These are phyloP conservation scores for Drosophila nannoptera DNA, from an alignment of 1,140 invertebrate species.

Conservation along the genomic window DNA sequence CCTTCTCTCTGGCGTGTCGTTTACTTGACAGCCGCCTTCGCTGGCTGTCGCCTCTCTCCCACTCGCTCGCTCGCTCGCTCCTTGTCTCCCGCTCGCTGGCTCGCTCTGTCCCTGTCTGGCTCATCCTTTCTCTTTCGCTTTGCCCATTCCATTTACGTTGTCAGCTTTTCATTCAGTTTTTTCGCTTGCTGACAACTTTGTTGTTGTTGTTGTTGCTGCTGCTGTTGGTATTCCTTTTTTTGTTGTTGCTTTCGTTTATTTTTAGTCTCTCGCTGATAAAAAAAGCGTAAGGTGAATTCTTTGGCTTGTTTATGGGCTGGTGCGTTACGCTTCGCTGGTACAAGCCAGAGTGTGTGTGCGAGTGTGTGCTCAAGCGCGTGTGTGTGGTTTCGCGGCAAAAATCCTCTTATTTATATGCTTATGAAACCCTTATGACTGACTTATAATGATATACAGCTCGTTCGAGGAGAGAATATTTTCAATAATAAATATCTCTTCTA, in stretches of 20 bases:
- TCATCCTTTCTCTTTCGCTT: constrained; percentile 3
- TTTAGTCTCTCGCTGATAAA: constrained; percentile 32
- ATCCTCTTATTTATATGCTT: background rate
- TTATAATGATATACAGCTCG: background rate
- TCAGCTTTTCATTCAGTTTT: constrained; percentile 38
- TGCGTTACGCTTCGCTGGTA: constrained; percentile 8
- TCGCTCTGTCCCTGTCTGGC: no score
- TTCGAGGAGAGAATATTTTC: background rate
- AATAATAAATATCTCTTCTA: background rate
- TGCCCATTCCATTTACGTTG: constrained; percentile 18
- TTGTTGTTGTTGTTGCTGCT: no score
- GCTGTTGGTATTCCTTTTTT: no score
- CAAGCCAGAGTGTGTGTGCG: background rate
- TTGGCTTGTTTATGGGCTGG: constrained; percentile 14
- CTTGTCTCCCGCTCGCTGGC: no score
- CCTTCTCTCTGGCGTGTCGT: constrained; percentile 1
- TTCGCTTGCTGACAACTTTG: constrained; percentile 20
- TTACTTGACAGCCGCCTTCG: constrained; percentile 12
- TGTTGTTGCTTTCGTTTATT: constrained; percentile 22
- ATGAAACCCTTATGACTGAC: background rate
- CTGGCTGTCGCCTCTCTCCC: background rate
- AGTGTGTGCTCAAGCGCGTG: background rate
- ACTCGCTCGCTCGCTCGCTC: constrained; percentile 7
- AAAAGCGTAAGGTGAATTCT: constrained; percentile 16
- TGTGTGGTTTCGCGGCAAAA: background rate